Conservation (phyloP, 2,113 vertebrate species). For the Varanus salvator region DNA sequence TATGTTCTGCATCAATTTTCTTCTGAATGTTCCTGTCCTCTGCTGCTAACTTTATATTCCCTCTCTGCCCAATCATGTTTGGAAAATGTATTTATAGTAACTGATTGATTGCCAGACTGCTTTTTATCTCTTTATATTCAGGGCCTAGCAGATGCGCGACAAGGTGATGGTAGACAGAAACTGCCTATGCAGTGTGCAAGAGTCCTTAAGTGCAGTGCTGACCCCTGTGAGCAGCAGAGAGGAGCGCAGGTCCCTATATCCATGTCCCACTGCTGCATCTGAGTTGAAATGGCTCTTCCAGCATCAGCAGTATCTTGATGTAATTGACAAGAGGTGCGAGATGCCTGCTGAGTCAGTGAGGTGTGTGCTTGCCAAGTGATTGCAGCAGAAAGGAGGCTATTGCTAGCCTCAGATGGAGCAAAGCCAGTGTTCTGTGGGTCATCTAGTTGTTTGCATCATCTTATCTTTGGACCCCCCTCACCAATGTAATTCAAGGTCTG, state of each 20-base stretch:
- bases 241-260: neutral
- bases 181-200: neutral
- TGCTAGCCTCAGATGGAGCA: conserved; percentile 48
- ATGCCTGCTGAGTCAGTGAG: conserved; percentile 74
- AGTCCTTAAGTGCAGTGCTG: conserved; percentile 4
- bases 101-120: neutral
- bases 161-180: rapidly evolving
- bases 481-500: conserved; percentile 21
- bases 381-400: conserved; percentile 73
- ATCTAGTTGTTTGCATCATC: conserved; percentile 57
- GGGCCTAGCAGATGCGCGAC: neutral
- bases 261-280: conserved; percentile 43
- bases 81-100: neutral
- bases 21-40: neutral
- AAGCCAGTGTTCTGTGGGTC: conserved; percentile 64
- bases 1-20: neutral
- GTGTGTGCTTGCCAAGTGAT: conserved; percentile 74
- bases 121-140: neutral
- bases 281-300: conserved; percentile 58
- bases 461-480: conserved; percentile 33
- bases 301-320: conserved; percentile 68
- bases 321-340: conserved; percentile 73
- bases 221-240: neutral
- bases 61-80: neutral
- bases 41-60: neutral